phyloP scores from a whole-genome alignment of 2,888 invertebrate genomes.

The Drosophila histrio region DNA sequence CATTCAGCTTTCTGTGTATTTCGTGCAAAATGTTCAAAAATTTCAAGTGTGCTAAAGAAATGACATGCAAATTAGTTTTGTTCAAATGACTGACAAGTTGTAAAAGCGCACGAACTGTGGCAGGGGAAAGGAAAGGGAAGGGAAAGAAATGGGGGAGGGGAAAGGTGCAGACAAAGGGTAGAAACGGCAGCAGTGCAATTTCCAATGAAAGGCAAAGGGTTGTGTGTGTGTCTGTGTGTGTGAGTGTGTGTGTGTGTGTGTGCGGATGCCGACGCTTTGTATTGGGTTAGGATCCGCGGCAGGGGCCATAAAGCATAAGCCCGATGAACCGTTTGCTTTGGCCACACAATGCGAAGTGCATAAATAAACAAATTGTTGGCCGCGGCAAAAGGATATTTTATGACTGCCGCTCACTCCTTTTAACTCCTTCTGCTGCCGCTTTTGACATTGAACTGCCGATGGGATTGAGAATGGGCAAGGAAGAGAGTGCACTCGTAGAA shows the following conservation, averaged over 20 bases:
- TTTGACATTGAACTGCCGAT: constrained; percentile 41
- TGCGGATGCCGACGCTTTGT: constrained; percentile 18
- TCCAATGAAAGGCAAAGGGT: constrained; percentile 65
- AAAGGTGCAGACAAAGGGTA: not conserved
- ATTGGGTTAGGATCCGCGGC: constrained; percentile 2
- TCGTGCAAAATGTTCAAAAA: constrained; percentile 66
- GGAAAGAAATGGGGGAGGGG: not conserved
- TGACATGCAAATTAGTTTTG: constrained; percentile 81
- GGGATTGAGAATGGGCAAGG: not conserved
- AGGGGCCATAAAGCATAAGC: constrained; percentile 33
- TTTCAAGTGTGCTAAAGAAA: constrained; percentile 81
- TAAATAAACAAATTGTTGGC: constrained; percentile 65
- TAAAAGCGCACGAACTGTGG: constrained; percentile 45
- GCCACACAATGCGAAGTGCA: constrained; percentile 75
- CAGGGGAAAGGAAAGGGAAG: not conserved
- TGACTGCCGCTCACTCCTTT: constrained; percentile 59
- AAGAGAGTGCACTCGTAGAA: not conserved
- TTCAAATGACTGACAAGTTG: constrained; percentile 80
- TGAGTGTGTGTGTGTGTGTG: not conserved
- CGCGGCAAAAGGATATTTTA: constrained; percentile 39
- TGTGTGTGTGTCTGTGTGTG: constrained; percentile 7
- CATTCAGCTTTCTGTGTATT: constrained; percentile 37
- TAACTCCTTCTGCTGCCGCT: constrained; percentile 42
- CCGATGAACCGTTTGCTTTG: constrained; percentile 48
- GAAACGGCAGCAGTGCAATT: constrained; percentile 44